Percentiles rank a stretch among this genome's conserved stretches.
These are phyloP conservation scores for Cephus pulcher DNA, from an alignment of 2,888 invertebrate species.

Conservation along the genomic window DNA sequence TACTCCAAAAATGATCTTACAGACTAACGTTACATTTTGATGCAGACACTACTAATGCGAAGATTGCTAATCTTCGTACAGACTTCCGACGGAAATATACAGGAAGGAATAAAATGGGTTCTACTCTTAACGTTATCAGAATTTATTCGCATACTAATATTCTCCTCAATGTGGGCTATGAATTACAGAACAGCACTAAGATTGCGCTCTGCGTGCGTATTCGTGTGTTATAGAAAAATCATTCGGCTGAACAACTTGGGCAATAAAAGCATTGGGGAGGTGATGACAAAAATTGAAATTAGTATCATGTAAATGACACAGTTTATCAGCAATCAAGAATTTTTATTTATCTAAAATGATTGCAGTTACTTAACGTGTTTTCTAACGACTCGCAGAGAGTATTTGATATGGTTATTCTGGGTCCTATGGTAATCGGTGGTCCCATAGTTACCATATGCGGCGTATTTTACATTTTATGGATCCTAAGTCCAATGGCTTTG, in stretches of 20 bases:
- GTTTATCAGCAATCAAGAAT: neutral
- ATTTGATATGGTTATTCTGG: conserved; percentile 68
- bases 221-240: conserved; percentile 61
- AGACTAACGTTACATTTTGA: neutral
- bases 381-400: conserved; percentile 70
- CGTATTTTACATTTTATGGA: conserved; percentile 66
- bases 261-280: conserved; percentile 66
- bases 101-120: conserved; percentile 67
- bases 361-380: conserved; percentile 71
- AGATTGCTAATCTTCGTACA: conserved; percentile 65
- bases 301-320: neutral
- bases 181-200: conserved; percentile 66
- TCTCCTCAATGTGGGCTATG: conserved; percentile 68
- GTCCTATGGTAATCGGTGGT: conserved; percentile 69
- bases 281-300: conserved; percentile 22
- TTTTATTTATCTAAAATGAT: conserved; percentile 20
- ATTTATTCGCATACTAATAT: conserved; percentile 64
- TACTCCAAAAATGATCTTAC: neutral
- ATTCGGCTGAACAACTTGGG: conserved; percentile 62
- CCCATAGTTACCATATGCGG: conserved; percentile 68
- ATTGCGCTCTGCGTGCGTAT: conserved; percentile 60
- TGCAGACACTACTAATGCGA: conserved; percentile 67
- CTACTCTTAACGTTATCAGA: conserved; percentile 66
- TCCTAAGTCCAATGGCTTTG: conserved; percentile 70
- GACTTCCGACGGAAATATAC: conserved; percentile 57